Evolutionary conservation across 2,797 vertebrate genomes (phyloP), one percentile per base, ranked within the genome.

Genomic region (Enoplosus armatus): DNA sequence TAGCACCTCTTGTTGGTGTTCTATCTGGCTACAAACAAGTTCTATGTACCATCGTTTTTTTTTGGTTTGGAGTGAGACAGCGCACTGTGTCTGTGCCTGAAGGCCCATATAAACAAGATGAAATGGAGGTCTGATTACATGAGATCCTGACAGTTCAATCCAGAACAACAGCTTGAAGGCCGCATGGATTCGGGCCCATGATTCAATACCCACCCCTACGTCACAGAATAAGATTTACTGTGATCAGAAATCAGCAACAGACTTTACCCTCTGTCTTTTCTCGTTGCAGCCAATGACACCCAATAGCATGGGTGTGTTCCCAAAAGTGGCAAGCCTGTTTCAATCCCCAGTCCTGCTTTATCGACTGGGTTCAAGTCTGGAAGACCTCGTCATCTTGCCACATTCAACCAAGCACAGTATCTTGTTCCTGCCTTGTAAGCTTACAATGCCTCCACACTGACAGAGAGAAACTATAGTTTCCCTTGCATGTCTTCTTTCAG

Each of bases 271-370:
- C 15, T 59, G 45, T 75, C 12, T 59, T 62, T 72, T 68, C 22
- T 66, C 27, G 63, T 31, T 69, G 41, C 27, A 84, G 18, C 14
- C 22, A 79, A 22, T 45, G 10, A 37, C n/a, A n/a, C n/a, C n/a
- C n/a, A 58, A 48, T 59, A 73, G 33, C 7, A 59, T 43, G 33
- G 47, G 20, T 73, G 48, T 69, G 27, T 41, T 76, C 48, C 37
- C 50, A 66, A 26, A n/a, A n/a, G n/a, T n/a, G n/a, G n/a, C n/a
- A 75, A 58, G 55, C 37, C 54, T 55, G 67, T 83, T 76, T 85
- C 20, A 66, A 62, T 82, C 39, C 62, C 16, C 43, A 53, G 39
- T 75, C 10, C 37, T 31, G 41, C 62, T 79, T 77, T 55, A 77
- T 69, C 50, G 75, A 41, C 7, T 20, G 22, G 29, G 43, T 33